phyloP scores from a whole-genome alignment of 1,140 invertebrate species.

The Macrobrachium rosenbergii region DNA sequence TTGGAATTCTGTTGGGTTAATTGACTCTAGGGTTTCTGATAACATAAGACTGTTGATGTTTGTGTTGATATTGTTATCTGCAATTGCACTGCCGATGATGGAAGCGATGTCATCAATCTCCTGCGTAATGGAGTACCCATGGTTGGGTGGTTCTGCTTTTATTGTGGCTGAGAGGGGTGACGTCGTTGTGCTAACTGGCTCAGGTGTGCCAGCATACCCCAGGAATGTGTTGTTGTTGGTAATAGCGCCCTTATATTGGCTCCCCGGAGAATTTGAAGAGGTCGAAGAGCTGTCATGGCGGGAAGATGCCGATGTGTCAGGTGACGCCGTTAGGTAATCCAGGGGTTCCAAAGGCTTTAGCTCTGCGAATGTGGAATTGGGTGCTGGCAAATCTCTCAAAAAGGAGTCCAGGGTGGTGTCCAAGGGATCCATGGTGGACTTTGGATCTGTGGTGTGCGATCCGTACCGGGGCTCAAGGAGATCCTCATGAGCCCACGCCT shows the following conservation, averaged over 20 bases:
- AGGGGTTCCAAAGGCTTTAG: constrained; percentile 87
- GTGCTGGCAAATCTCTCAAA: constrained; percentile 70
- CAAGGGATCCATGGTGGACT: constrained; percentile 75
- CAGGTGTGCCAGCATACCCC: constrained; percentile 68
- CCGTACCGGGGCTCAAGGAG: constrained; percentile 61
- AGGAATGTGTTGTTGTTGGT: constrained; percentile 87
- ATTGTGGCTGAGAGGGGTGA: constrained; percentile 70
- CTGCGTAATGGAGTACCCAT: constrained; percentile 69
- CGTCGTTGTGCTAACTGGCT: constrained; percentile 68
- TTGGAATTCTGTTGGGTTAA: constrained; percentile 57
- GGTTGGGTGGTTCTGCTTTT: constrained; percentile 72
- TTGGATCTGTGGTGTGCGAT: constrained; percentile 70
- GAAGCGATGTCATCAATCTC: constrained; percentile 90
- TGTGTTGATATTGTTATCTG: constrained; percentile 79
- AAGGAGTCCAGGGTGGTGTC: constrained; percentile 79
- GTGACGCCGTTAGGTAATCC: constrained; percentile 82
- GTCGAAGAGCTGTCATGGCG: constrained; percentile 80
- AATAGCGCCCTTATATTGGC: constrained; percentile 71
- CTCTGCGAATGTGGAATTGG: constrained; percentile 78
- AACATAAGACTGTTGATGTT: constrained; percentile 72
- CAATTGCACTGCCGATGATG: constrained; percentile 90
- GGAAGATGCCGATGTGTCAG: constrained; percentile 62
- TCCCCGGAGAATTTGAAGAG: constrained; percentile 71
- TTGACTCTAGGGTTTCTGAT: constrained; percentile 59
- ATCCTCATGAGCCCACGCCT: constrained; percentile 67